A percentile compares a stretch with the other conserved stretches of the same genome.
Conservation (phyloP, 2,888 invertebrate genomes). For the Selenia dentaria region DNA sequence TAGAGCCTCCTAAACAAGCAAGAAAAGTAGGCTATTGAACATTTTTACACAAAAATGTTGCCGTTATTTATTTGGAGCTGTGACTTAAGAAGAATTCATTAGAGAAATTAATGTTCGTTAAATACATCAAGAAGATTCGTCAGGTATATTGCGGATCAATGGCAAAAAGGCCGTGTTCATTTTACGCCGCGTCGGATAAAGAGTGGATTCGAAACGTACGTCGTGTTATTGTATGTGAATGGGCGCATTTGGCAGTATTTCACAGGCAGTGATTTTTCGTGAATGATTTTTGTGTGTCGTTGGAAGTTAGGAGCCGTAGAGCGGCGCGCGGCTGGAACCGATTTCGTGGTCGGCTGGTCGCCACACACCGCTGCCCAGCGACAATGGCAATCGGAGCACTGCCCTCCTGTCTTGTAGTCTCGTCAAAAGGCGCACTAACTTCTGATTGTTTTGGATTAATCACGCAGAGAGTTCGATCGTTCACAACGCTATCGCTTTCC, state of each 20-base stretch:
- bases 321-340: conserved; percentile 60
- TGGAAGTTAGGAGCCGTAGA: conserved; percentile 36
- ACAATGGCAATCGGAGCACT: conserved; percentile 72
- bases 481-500: conserved; percentile 35
- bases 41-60: conserved; percentile 19
- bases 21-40: conserved; percentile 18
- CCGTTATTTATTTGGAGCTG: conserved; percentile 23
- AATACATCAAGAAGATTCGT: conserved; percentile 1
- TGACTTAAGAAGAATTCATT: conserved; percentile 23
- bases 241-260: conserved; percentile 25
- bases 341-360: conserved; percentile 77
- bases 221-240: conserved; percentile 15
- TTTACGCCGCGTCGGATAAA: conserved; percentile 1
- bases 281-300: conserved; percentile 36
- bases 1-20: conserved; percentile 20
- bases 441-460: conserved; percentile 69
- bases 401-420: conserved; percentile 56
- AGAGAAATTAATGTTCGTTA: conserved; percentile 17
- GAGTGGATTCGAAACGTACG: conserved; percentile 1
- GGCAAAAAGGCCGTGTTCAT: conserved; percentile 9
- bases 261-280: conserved; percentile 33
- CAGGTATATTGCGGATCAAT: conserved; percentile 1
- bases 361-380: conserved; percentile 73
- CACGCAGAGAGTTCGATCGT: conserved; percentile 50
- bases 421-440: conserved; percentile 50